Percentiles rank a stretch among this genome's conserved stretches.
phyloP scores from a whole-genome alignment of 2,888 invertebrate species.

The Cerastoderma edule region DNA sequence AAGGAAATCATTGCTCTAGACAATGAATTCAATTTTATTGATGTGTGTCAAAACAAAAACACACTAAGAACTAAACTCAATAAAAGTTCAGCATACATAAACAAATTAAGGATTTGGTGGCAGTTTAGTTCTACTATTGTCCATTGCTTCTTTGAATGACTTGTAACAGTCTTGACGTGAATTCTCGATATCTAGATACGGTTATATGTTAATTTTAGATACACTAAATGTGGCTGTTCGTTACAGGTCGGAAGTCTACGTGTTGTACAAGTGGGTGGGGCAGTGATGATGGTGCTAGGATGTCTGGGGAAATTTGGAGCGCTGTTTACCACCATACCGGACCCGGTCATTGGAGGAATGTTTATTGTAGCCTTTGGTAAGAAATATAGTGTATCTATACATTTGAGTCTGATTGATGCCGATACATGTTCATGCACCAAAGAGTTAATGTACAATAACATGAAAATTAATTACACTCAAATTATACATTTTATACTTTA shows the following conservation, averaged over 20 bases:
- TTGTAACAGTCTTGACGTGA: not conserved
- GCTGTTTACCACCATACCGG: slow-evolving; percentile 84
- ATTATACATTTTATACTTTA: not conserved
- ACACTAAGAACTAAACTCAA: too few relatives aligned
- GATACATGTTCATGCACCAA: not conserved
- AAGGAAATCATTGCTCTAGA: too few relatives aligned
- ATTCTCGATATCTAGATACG: too few relatives aligned
- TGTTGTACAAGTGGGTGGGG: slow-evolving; percentile 83
- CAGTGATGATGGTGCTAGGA: slow-evolving; percentile 83
- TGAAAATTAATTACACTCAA: not conserved
- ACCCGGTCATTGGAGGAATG: slow-evolving; percentile 83
- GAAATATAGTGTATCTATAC: not conserved
- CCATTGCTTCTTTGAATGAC: not conserved
- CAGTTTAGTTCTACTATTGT: not conserved
- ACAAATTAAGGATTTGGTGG: not conserved
- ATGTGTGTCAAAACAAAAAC: too few relatives aligned
- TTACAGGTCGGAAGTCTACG: slow-evolving; percentile 83
- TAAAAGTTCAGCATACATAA: too few relatives aligned
- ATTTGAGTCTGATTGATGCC: not conserved
- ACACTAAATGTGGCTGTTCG: not conserved
- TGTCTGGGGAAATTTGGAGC: slow-evolving; percentile 85
- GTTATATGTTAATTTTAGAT: too few relatives aligned
- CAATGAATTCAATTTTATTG: too few relatives aligned
- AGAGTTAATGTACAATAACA: not conserved
- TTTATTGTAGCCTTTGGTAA: slow-evolving; percentile 76